Conservation (phyloP, 2,797 vertebrate species). For the Amblyraja radiata region DNA sequence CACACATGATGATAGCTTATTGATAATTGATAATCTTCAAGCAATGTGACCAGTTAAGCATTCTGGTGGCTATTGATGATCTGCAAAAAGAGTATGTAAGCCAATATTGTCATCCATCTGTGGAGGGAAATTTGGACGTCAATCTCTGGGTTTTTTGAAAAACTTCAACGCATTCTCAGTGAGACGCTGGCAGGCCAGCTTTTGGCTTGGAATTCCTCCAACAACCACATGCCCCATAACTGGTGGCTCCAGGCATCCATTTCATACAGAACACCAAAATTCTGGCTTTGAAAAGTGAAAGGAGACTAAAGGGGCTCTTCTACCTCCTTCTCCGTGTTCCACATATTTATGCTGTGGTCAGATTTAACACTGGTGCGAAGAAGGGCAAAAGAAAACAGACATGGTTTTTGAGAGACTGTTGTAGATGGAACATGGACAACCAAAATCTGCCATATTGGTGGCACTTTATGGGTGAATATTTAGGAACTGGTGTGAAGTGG, state of each 20-base stretch:
- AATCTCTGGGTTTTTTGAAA: not conserved
- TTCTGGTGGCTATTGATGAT: not conserved
- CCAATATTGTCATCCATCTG: not conserved
- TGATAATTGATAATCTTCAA: not conserved
- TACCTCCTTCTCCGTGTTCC: too few species aligned
- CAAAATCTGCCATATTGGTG: conserved; percentile 18
- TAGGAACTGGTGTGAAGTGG: conserved; percentile 35
- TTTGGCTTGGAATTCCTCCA: not conserved
- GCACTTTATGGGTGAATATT: conserved; percentile 35
- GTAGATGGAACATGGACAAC: conserved; percentile 36
- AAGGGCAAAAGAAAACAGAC: not conserved
- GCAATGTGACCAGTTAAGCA: not conserved
- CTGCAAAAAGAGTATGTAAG: not conserved
- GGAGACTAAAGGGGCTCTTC: not conserved
- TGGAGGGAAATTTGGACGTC: not conserved
- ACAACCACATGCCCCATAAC: not conserved
- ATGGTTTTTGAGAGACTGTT: conserved; percentile 19
- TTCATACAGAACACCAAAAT: not conserved
- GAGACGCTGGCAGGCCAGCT: not conserved
- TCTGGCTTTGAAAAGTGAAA: conserved; percentile 15
- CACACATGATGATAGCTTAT: not conserved
- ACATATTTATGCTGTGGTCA: not conserved
- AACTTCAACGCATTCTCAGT: not conserved
- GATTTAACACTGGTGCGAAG: not conserved
- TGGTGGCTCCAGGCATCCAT: not conserved